Evolutionary conservation across 1,140 invertebrate genomes (phyloP).

Genomic region (Drosophila subobscura): DNA sequence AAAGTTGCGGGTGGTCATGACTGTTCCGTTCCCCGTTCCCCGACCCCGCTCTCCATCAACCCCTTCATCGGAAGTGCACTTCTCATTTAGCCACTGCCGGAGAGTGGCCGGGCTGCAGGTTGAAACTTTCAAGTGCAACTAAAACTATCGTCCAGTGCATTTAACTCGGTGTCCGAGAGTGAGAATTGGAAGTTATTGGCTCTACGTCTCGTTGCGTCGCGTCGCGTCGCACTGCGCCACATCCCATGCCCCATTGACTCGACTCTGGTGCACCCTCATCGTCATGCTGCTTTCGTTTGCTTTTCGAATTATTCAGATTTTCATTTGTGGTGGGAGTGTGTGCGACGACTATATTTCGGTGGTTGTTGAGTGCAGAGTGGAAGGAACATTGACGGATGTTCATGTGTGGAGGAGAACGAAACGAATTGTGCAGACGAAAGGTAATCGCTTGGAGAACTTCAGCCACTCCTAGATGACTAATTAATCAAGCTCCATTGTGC

Average conservation of each 20-base stretch:
- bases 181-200: slow-evolving; percentile 49
- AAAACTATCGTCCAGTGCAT: slow-evolving; percentile 48
- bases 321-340: slow-evolving; percentile 25
- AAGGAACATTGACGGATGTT: slow-evolving; percentile 65
- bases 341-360: slow-evolving; percentile 30
- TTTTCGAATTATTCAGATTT: slow-evolving; percentile 68
- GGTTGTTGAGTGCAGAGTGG: slow-evolving; percentile 40
- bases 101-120: slow-evolving; percentile 43
- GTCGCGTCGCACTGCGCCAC: neutral
- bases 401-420: slow-evolving; percentile 53
- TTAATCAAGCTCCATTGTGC: slow-evolving; percentile 27
- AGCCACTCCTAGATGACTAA: neutral
- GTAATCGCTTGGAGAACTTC: slow-evolving; percentile 46
- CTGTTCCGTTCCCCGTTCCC: slow-evolving; percentile 3
- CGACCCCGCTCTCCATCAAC: neutral
- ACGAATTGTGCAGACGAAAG: slow-evolving; percentile 47
- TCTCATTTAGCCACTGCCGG: slow-evolving; percentile 40
- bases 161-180: slow-evolving; percentile 43
- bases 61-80: slow-evolving; percentile 36
- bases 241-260: slow-evolving; percentile 17
- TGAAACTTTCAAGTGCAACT: slow-evolving; percentile 73
- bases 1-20: slow-evolving; percentile 77
- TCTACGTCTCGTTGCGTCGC: neutral
- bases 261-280: slow-evolving; percentile 31
- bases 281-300: slow-evolving; percentile 54